These are phyloP conservation scores for Venturia canescens DNA, from an alignment of 1,140 invertebrate genomes.

Conservation along the genomic window DNA sequence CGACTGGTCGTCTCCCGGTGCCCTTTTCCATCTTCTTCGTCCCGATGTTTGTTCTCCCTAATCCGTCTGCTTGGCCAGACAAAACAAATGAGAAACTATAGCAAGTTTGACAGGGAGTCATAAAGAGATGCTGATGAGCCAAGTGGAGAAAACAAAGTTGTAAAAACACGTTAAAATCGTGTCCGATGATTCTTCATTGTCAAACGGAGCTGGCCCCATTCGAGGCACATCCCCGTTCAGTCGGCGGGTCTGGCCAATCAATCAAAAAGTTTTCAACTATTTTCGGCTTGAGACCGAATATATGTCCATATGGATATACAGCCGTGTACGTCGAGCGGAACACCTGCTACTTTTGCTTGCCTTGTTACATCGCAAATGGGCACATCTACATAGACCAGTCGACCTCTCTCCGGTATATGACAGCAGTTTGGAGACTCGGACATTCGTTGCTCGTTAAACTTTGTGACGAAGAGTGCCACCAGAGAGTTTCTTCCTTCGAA, in stretches of 20 bases:
- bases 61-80: too few relatives aligned
- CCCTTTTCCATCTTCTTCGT: too few relatives aligned
- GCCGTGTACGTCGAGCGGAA: neutral
- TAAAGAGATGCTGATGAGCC: neutral
- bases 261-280: conserved; percentile 9
- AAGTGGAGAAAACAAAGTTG: too few relatives aligned
- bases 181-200: neutral
- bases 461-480: neutral
- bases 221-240: neutral
- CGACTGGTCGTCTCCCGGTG: too few relatives aligned
- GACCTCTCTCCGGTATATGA: neutral
- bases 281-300: neutral
- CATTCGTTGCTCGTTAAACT: conserved; percentile 13
- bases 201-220: neutral
- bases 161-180: neutral
- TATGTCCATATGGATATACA: neutral
- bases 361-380: neutral
- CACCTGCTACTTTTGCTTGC: neutral
- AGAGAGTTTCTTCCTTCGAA: neutral
- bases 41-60: too few relatives aligned
- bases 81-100: too few relatives aligned
- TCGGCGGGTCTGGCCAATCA: neutral
- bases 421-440: conserved; percentile 16
- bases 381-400: neutral
- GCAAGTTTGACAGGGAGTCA: too few relatives aligned